phyloP scores from a whole-genome alignment of 2,113 vertebrate genomes.

The Sander vitreus region DNA sequence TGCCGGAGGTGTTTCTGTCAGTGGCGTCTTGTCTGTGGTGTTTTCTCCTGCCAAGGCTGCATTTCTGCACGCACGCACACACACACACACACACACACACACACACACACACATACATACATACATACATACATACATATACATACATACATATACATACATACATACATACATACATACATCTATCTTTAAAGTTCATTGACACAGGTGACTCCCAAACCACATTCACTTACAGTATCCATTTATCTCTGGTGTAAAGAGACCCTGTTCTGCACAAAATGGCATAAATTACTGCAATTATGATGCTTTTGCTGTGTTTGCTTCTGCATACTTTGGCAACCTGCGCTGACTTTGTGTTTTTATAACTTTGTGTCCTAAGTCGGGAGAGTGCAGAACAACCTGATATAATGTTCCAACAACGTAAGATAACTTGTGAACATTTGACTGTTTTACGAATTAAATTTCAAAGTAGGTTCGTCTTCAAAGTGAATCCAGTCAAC shows the following conservation, averaged over 20 bases:
- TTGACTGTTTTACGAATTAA: slow-evolving; percentile 15
- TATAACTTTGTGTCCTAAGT: slow-evolving; percentile 13
- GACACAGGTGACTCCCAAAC: slow-evolving; percentile 51
- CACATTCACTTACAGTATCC: slow-evolving; percentile 56
- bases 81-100: not conserved
- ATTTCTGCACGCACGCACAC: slow-evolving; percentile 35
- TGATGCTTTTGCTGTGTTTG: slow-evolving; percentile 44
- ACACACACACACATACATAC: slow-evolving; percentile 7
- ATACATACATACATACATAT: not conserved
- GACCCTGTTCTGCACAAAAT: slow-evolving; percentile 51
- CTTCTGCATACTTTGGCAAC: slow-evolving; percentile 45
- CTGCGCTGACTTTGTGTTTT: slow-evolving; percentile 44
- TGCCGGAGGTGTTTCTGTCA: slow-evolving; percentile 44
- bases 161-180: too few relatives aligned
- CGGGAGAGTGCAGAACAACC: slow-evolving; percentile 24
- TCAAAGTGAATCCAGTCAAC: slow-evolving; percentile 36
- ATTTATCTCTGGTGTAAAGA: slow-evolving; percentile 59
- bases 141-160: not conserved
- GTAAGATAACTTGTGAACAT: not conserved
- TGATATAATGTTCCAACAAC: not conserved
- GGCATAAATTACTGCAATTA: slow-evolving; percentile 67
- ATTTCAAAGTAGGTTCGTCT: slow-evolving; percentile 22
- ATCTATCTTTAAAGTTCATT: slow-evolving; percentile 65
- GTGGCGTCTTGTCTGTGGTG: slow-evolving; percentile 45
- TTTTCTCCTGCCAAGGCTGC: slow-evolving; percentile 58